phyloP scores from a whole-genome alignment of 2,888 invertebrate genomes.

The Torymus aiolomorphi region DNA sequence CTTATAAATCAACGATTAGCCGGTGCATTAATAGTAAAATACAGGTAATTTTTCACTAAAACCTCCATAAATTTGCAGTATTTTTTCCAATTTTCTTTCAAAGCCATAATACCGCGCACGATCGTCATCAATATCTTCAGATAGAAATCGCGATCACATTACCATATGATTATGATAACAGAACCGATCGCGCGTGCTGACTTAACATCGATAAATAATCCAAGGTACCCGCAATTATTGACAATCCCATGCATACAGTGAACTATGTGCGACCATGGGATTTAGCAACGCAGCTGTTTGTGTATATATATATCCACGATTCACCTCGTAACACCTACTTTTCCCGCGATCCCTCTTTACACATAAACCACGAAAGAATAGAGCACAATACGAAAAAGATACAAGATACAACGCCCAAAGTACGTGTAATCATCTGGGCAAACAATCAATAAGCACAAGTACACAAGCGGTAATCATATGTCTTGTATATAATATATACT shows the following conservation, averaged over 20 bases:
- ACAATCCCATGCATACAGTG: background rate
- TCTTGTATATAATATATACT: background rate
- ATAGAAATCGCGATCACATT: slow-evolving; percentile 3
- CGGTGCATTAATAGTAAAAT: too few relatives aligned
- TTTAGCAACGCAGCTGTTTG: background rate
- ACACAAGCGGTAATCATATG: background rate
- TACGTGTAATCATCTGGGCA: background rate
- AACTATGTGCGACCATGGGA: slow-evolving; percentile 4
- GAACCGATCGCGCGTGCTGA: background rate
- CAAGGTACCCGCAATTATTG: slow-evolving; percentile 17
- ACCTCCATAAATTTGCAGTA: too few relatives aligned
- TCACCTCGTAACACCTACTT: too few relatives aligned
- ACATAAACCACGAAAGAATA: too few relatives aligned
- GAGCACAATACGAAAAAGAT: background rate
- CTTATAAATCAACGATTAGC: too few relatives aligned
- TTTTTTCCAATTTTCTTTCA: too few relatives aligned
- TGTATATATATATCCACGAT: too few relatives aligned
- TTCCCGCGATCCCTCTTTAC: too few relatives aligned
- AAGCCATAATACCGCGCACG: too few relatives aligned
- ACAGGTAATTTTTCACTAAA: too few relatives aligned
- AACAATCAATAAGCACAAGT: slow-evolving; percentile 29
- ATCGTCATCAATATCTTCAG: background rate
- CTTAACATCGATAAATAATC: slow-evolving; percentile 27
- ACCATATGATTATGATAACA: slow-evolving; percentile 9
- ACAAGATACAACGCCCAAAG: slow-evolving; percentile 9